Evolutionary conservation across 2,888 invertebrate genomes (phyloP), one percentile per base, ranked within the genome.

Genomic region (Harpagoxenus sublaevis): DNA sequence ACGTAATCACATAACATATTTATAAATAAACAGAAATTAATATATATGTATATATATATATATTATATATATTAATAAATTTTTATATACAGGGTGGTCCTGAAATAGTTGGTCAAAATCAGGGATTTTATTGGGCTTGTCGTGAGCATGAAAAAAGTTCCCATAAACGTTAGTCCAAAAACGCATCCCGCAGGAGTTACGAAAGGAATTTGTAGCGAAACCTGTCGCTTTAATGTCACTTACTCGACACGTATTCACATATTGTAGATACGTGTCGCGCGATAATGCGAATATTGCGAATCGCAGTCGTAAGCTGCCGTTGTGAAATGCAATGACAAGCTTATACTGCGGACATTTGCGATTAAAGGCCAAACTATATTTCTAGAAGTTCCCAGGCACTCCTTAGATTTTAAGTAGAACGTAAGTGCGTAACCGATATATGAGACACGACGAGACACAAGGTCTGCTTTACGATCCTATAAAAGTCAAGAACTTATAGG

Each of bases 201-300:
- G 23, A 23, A 23, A 23, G 23, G 23, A 23, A 23, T 23, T 60
- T 75, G 31, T 35, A 68, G 53, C 18, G 70, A 74, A 81, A 85
- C 60, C 83, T 62, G 39, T 31, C 45, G 28, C 60, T 55, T 71
- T 53, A 70, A 57, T 68, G 45, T 63, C 71, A 84, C 75, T 39
- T 68, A 57, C 3, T 48, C 62, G 12, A 39, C 8, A 5, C n/a
- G 42, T n/a, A 48, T 35, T 39, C 15, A 10, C 1, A 53, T 9
- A 70, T 39, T 62, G 4, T n/a, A n/a, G 10, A n/a, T 31, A 39
- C 63, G 70, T 79, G 35, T 39, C 42, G 60, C 15, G 12, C 42
- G 57, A 84, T 86, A 82, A 85, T 71, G 48, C 65, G 71, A 86
- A 84, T 86, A 82, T 83, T 71, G 48, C 65, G 71, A 86, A 82